Percentiles rank a stretch among this genome's conserved stretches.
Conservation (phyloP, 2,797 vertebrate genomes). For the Poliocrania exsul region DNA sequence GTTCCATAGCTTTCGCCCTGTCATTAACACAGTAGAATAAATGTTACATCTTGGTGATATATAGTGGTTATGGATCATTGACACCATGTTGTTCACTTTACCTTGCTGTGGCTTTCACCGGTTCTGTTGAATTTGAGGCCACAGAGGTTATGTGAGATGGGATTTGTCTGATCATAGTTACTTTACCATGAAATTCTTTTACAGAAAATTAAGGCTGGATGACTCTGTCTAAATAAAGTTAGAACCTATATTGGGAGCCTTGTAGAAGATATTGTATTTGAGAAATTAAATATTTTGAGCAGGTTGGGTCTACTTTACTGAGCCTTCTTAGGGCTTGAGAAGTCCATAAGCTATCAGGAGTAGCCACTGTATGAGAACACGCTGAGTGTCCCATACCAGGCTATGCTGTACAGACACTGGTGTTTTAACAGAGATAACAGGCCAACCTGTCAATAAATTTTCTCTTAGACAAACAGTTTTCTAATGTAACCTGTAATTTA, state of each 20-base stretch:
- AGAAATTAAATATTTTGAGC: neutral
- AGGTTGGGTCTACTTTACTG: neutral
- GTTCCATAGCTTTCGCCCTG: neutral
- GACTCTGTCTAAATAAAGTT: neutral
- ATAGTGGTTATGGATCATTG: neutral
- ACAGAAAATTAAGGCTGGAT: neutral
- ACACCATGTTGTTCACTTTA: neutral
- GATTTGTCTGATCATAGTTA: neutral
- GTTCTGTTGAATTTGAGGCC: neutral
- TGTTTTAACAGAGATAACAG: neutral
- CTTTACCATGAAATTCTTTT: neutral
- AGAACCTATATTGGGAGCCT: neutral
- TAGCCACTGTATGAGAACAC: neutral
- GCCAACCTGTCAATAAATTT: neutral
- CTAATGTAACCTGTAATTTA: neutral
- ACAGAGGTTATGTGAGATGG: neutral
- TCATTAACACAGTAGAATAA: neutral
- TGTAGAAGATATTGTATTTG: neutral
- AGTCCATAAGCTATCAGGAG: neutral
- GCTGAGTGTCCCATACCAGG: neutral
- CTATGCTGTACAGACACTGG: fast-evolving
- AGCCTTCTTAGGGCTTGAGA: neutral
- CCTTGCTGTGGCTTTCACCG: neutral
- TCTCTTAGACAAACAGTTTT: neutral
- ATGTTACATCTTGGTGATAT: neutral